Conservation (phyloP, 2,888 invertebrate species). For the Philereme transversata region DNA sequence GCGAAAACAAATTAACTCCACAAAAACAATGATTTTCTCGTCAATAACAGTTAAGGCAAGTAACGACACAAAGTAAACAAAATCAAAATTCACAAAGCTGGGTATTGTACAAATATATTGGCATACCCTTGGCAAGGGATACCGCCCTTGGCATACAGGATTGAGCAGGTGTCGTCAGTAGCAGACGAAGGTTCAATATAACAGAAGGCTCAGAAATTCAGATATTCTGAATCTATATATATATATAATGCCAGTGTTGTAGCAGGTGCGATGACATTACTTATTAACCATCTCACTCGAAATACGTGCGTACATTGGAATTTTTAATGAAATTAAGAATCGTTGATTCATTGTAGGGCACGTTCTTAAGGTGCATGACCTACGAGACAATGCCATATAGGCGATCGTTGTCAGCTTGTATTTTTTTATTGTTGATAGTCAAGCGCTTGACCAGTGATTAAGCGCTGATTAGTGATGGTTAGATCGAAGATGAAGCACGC, state of each 20-base stretch:
- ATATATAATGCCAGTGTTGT: not conserved
- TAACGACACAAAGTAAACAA: not conserved
- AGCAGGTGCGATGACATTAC: conserved; percentile 17
- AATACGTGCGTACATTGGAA: conserved; percentile 15
- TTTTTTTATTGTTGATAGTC: too few species aligned
- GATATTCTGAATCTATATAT: not conserved
- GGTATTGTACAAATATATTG: not conserved
- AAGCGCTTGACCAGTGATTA: too few species aligned
- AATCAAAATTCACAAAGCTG: not conserved
- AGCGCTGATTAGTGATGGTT: too few species aligned
- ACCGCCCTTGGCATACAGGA: not conserved
- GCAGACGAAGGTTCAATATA: conserved; percentile 4
- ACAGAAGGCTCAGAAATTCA: not conserved
- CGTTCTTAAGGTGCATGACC: too few species aligned
- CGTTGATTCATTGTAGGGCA: too few species aligned
- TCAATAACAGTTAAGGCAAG: conserved; percentile 1
- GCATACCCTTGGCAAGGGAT: too few species aligned
- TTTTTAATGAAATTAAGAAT: conserved; percentile 4
- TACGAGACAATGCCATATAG: too few species aligned
- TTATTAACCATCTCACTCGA: conserved; percentile 16
- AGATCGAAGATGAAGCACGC: too few species aligned
- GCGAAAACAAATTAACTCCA: conserved; percentile 9
- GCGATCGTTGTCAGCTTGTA: too few species aligned
- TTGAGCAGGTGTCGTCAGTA: conserved; percentile 7
- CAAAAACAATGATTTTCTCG: conserved; percentile 5